Evolutionary conservation across 2,888 invertebrate genomes (phyloP).

Genomic region (Cynaeus angustus): DNA sequence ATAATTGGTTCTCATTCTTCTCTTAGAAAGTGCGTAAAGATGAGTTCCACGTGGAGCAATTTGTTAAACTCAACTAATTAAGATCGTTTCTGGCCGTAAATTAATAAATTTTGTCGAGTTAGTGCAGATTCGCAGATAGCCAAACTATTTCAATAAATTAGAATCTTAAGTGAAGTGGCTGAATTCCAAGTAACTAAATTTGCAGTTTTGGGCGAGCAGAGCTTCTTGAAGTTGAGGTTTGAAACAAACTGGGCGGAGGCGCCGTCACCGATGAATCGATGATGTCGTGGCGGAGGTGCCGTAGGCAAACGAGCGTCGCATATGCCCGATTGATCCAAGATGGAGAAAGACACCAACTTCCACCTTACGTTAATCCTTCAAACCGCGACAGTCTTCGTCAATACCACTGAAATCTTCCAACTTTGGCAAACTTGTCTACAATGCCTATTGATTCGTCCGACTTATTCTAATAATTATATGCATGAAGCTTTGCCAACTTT

Average conservation of each 20-base stretch:
- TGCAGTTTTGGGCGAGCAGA: constrained; percentile 25
- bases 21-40: not conserved
- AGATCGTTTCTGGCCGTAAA: constrained; percentile 27
- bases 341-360: constrained; percentile 42
- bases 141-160: constrained; percentile 41
- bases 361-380: constrained; percentile 39
- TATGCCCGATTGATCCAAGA: constrained; percentile 45
- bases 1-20: constrained; percentile 14
- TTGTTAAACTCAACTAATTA: constrained; percentile 19
- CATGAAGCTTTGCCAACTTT: constrained; percentile 42
- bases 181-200: constrained; percentile 36
- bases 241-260: constrained; percentile 31
- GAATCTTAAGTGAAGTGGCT: constrained; percentile 37
- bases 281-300: constrained; percentile 43
- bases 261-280: constrained; percentile 44
- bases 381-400: constrained; percentile 32
- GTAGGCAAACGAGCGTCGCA: constrained; percentile 42
- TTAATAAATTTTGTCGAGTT: constrained; percentile 31
- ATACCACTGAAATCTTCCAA: constrained; percentile 32
- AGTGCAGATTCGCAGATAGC: constrained; percentile 30
- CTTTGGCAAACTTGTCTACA: constrained; percentile 34
- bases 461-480: constrained; percentile 40
- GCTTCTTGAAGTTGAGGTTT: constrained; percentile 26
- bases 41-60: not conserved
- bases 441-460: constrained; percentile 38